phyloP scores from a whole-genome alignment of 37 sponge, comb jelly and placozoan species.

The Diacarnus erythraeanus region DNA sequence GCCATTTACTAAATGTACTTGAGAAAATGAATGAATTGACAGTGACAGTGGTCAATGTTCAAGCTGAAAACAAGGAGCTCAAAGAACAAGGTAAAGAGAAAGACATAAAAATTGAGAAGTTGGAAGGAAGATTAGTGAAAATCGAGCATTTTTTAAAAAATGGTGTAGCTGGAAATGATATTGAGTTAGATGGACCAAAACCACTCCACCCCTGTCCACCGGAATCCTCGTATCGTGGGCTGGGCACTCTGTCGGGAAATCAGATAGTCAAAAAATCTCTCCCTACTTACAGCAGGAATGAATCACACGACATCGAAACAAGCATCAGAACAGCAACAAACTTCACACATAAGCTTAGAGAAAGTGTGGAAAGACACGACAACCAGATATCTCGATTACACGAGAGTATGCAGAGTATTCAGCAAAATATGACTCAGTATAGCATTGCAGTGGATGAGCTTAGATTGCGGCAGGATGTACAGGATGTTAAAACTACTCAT shows the following conservation, averaged over 20 bases:
- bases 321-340: too few relatives aligned
- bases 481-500: constrained; percentile 42
- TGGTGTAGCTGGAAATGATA: neutral
- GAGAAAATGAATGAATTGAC: neutral
- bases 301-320: neutral
- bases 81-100: neutral
- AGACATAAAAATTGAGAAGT: constrained; percentile 3
- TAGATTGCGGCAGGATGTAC: constrained; percentile 36
- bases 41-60: neutral
- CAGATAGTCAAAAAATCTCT: neutral
- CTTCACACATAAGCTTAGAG: neutral
- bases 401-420: constrained; percentile 21
- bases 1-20: neutral
- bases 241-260: neutral
- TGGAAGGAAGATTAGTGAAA: neutral
- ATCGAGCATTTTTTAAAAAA: neutral
- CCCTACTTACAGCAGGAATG: neutral
- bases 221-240: neutral
- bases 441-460: constrained; percentile 27
- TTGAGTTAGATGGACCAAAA: neutral
- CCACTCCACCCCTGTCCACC: neutral
- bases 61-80: neutral
- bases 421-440: constrained; percentile 21
- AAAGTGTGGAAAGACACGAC: neutral
- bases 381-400: constrained; percentile 1